Base-by-base conservation (phyloP, 2,113 vertebrate species). In the Cygnus atratus region DNA sequence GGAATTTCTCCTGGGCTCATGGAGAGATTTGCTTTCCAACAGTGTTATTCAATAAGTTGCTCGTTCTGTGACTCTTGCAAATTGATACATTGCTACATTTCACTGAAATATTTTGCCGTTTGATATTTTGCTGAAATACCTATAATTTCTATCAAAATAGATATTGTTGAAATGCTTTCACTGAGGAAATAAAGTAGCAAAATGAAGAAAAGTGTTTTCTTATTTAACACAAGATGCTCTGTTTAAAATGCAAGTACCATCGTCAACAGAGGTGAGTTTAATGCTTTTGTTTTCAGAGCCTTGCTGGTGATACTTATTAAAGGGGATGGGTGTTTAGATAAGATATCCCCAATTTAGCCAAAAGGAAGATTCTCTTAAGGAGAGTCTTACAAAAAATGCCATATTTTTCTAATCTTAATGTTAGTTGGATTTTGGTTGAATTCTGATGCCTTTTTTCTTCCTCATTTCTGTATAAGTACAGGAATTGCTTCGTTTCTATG, bases 141-240 rank as follows among this genome's bases (percentile, higher is more conserved):
- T 67, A 15, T 22, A 74, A 55, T 48, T 63, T 72, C 28, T 44
- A 18, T 66, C 12, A 37, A 21, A 90, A 62, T 58, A 21, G 0
- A 1, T 37, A 73, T 59, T 76, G 19, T 24, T 58, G 2, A 58
- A 90, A 66, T 70, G 21, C 12, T 94, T 89, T 18, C 21, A 44
- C 31, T 44, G 24, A 14, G 39, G 6, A 68, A 79, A 37, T 14
- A 52, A 68, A 58, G 10, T 71, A 31, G 37, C 37, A 63, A 70
- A 46, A 44, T 3, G 10, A 85, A 70, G 5, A 57, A 76, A 93
- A 48, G 0, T 0, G 0, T 0, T 58, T 61, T 87, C 6, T 80
- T 50, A 44, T 24, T 28, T 41, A 31, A 26, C 25, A 58, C 12
- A 86, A 44, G 2, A 39, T 86, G 46, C 80, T 77, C 22, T n/a